These are phyloP conservation scores for Chiroxiphia lanceolata DNA, from an alignment of 2,797 vertebrate species.

Conservation along the genomic window DNA sequence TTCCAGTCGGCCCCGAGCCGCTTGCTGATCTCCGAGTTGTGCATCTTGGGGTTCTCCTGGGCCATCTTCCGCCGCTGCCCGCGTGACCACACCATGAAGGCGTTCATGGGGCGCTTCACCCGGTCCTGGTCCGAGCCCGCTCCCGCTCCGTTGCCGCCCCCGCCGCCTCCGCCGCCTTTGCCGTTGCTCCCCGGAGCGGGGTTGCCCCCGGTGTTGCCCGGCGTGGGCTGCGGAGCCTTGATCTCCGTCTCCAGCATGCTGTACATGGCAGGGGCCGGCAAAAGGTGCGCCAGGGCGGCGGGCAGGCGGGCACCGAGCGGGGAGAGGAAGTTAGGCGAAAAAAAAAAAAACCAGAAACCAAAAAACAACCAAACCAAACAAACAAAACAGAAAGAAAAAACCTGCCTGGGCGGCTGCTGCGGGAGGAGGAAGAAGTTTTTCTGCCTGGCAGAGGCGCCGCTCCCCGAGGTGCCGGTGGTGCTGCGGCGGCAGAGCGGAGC, in stretches of 20 bases:
- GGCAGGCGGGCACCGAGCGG: constrained; percentile 3
- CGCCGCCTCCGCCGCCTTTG: constrained; percentile 82
- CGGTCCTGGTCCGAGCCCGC: constrained; percentile 89
- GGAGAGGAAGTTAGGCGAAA: background rate
- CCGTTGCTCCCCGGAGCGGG: constrained; percentile 80
- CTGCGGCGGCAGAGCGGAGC: constrained; percentile 11
- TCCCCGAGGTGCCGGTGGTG: background rate
- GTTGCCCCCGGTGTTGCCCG: constrained; percentile 59
- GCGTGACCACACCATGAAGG: constrained; percentile 99
- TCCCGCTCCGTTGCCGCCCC: constrained; percentile 77
- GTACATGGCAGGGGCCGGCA: constrained; percentile 86
- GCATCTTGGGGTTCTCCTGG: constrained; percentile 98
- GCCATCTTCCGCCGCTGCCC: constrained; percentile 98
- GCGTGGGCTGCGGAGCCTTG: constrained; percentile 86
- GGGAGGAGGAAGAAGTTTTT: background rate
- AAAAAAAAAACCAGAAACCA: background rate
- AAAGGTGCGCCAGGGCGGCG: constrained; percentile 69
- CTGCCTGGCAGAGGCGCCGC: background rate
- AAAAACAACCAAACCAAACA: accelerated
- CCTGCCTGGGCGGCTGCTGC: background rate
- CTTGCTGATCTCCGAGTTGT: constrained; percentile 99
- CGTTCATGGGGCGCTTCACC: constrained; percentile 98
- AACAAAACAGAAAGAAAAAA: background rate
- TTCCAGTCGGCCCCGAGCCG: constrained; percentile 98
- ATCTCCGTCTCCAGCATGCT: constrained; percentile 96